Conservation (phyloP, 2,113 vertebrate species). For the Puntigrus tetrazona region DNA sequence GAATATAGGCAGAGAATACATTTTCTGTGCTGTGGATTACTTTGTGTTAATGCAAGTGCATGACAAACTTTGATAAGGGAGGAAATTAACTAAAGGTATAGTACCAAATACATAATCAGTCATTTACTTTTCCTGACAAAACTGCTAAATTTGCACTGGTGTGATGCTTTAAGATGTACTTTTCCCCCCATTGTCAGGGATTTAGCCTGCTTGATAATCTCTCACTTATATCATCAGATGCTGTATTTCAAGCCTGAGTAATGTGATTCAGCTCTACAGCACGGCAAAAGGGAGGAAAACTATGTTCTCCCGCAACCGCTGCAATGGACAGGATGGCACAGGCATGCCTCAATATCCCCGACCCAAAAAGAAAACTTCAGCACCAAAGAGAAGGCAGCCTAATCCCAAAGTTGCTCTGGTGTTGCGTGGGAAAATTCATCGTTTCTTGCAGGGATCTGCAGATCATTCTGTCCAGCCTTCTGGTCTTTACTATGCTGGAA, state of each 20-base stretch:
- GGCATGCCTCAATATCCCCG: conserved; percentile 71
- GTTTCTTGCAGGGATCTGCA: conserved; percentile 81
- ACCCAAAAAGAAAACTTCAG: conserved; percentile 72
- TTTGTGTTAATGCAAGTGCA: not conserved
- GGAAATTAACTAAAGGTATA: not conserved
- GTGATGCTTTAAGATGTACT: not conserved
- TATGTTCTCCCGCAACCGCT: conserved; percentile 84
- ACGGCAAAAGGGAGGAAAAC: conserved; percentile 41
- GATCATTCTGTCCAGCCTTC: conserved; percentile 75
- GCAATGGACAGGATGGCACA: conserved; percentile 80
- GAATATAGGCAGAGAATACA: not conserved
- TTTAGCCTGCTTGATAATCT: conserved; percentile 1
- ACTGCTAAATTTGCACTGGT: not conserved
- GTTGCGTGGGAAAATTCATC: conserved; percentile 85
- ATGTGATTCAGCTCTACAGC: conserved; percentile 37
- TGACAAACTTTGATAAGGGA: conserved; percentile 19
- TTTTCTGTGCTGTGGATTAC: not conserved
- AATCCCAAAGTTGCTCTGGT: conserved; percentile 78
- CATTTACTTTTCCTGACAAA: not conserved
- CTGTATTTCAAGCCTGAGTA: conserved; percentile 29
- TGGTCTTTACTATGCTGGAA: conserved; percentile 75
- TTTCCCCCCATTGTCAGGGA: conserved; percentile 55
- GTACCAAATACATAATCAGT: too few relatives aligned
- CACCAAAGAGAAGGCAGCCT: conserved; percentile 75
- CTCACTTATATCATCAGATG: conserved; percentile 18